Evolutionary conservation across 2,113 vertebrate genomes (phyloP), one percentile per base, ranked within the genome.

Genomic region (Nyctereutes procyonoides): DNA sequence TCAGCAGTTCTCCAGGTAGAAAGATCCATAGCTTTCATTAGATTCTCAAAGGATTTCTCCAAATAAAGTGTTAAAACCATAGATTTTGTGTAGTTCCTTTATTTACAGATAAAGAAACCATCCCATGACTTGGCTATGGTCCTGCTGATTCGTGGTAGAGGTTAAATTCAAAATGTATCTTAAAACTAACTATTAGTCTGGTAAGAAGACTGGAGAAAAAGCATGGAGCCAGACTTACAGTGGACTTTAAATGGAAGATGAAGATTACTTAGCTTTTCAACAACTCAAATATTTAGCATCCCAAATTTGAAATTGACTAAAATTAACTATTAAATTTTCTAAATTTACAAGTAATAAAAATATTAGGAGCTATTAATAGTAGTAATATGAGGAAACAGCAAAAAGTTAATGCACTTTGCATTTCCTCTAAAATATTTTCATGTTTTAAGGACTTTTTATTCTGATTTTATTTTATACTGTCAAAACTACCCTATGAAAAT

Each of bases 401-500:
- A 85, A 94, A 88, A 77, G 15, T 30, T 4, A 79, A 83, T 76
- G 22, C 16, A 96, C 20, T 94, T 81, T 84, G 30, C 16, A 94
- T 62, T 60, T 95, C 63, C 60, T 95, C 92, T 90, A 96, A 88
- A 91, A 85, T 88, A 88, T 81, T 89, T 92, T 92, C n/a, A 43
- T 56, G 12, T 77, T 9, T 38, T 58, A 87, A 71, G 28, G 28
- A 93, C 95, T 86, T 95, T 95, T 91, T 95, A 95, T 55, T 96
- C 62, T 92, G 15, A 17, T 55, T 76, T 97, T 91, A 90, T 65
- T 88, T 90, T 73, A 17, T 56, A 79, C 26, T 67, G 8, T 76
- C 62, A 93, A 95, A 97, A 87, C 20, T 67, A 90, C 8, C 22
- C 22, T 55, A 48, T 63, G 81, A 94, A 93, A 82, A 85, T 11